Base-by-base conservation (phyloP, 1,140 invertebrate genomes). In the Brachionus sp. region DNA sequence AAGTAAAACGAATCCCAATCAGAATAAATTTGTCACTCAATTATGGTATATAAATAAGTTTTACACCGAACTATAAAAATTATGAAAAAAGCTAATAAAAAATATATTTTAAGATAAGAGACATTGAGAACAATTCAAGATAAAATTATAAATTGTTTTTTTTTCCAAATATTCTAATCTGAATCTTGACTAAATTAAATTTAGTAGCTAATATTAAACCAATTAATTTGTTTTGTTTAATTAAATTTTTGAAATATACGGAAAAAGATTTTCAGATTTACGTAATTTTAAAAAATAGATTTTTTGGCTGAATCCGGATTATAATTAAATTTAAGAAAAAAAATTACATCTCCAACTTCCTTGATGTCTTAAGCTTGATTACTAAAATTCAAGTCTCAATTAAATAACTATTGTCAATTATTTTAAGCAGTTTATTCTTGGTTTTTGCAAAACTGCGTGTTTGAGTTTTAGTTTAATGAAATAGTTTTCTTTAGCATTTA, bases 11-110 rank as follows among this genome's bases (percentile, higher is more conserved):
- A 37, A 33, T 66, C 33, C 5, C 25, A 33, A 37, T 66, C 64
- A 70, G 35, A 70, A 70, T 39, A 42, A 70, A 70, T 70, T 70
- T 70, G 66, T 70, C 66, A 42, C 66, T 70, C n/a, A 23, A 70
- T 70, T 16, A 13, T 33, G 64, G 50, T 57, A 57, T 29, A 29
- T 29, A 29, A 16, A 57, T 19, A 19, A 57, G 19, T 23, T 57
- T 57, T 23, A 37, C 5, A 37, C 66, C 9, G 39, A 70, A 70
- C 19, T 42, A 70, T 70, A 70, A 70, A 37, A 70, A 70, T 66
- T 33, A 66, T 66, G 37, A 42, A 37, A 39, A 35, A 37, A 70
- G n/a, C 16, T 37, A 19, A 19, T 42, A 37, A 19, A 16, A 37
- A 37, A 70, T n/a, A 16, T 19, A 37, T 39, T 13, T 12, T 37